Evolutionary conservation across 2,797 vertebrate genomes (phyloP), one percentile per base, ranked within the genome.

Genomic region (Enteromius mattozi): DNA sequence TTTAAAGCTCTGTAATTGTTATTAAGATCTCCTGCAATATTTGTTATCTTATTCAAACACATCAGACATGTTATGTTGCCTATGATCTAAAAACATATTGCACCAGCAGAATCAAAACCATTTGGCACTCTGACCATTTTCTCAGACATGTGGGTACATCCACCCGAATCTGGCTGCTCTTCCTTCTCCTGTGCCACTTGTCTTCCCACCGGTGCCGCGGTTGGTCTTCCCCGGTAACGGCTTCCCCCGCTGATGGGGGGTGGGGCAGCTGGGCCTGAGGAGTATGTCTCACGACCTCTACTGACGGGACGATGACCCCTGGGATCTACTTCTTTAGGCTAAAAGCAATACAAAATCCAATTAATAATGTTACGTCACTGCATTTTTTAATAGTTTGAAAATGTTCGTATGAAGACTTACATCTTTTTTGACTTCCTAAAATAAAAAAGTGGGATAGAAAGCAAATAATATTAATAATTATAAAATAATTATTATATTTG

Each of bases 251-350:
- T 85, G 86, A 96, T 87, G 0, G 95, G 94, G 0, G 92, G 89
- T 0, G 95, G 91, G 24, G 69, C 85, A 0, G 94, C 91, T 5
- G 84, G 86, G 49, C 9, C 82, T 0, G 30, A 49, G 1, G 0
- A 37, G 35, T 87, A 87, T 2, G 80, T 83, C 0, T 92, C 92
- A 6, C 84, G 88, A 4, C 59, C 92, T 47, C 0, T 19, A 0
- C 72, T 10, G 0, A 90, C 0, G 0, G 97, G 97, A 2, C 98
- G 95, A 85, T 98, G 96, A 16, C 96, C 92, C 0, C 97, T 96
- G 21, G 27, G 71, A 0, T 54, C 80, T 0, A 35, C 2, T 24
- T 6, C 14, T 74, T 71, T 63, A 16, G 59, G 35, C 88, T 89
- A 49, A 86, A 56, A 65, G n/a, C 16, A 40, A 75, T 27, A 71